Evolutionary conservation across 92 coral and sea anemone species (phyloP).

Genomic region (Actinernus sp.): DNA sequence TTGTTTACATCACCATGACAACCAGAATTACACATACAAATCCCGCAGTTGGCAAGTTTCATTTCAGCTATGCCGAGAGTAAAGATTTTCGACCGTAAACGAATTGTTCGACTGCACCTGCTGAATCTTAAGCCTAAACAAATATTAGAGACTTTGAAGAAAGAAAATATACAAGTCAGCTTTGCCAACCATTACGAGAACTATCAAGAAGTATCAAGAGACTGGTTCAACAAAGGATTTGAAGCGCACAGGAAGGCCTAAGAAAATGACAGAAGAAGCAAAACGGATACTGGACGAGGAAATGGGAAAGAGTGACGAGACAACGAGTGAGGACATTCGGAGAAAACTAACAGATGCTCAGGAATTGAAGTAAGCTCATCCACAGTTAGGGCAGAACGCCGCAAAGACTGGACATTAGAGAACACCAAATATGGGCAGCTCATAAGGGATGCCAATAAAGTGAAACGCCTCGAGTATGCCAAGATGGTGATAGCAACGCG

Average conservation of each 20-base stretch:
- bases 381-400: conserved; percentile 11
- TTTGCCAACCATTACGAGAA: conserved; percentile 7
- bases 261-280: conserved; percentile 16
- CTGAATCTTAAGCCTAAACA: neutral
- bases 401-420: conserved; percentile 30
- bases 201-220: conserved; percentile 2
- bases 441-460: conserved; percentile 17
- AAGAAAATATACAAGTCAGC: conserved; percentile 15
- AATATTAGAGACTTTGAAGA: neutral
- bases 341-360: conserved; percentile 2
- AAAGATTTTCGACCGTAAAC: too few species aligned
- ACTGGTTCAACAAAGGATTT: conserved; percentile 19
- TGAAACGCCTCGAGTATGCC: conserved; percentile 24
- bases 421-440: conserved; percentile 32
- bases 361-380: conserved; percentile 16
- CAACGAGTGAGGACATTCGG: conserved; percentile 16
- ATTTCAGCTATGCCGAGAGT: too few species aligned
- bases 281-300: conserved; percentile 5
- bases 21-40: too few species aligned
- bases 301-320: conserved; percentile 24
- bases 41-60: too few species aligned
- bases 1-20: too few species aligned
- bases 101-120: neutral
- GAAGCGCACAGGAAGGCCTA: conserved; percentile 18
- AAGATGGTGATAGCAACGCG: conserved; percentile 5